Base-by-base conservation (phyloP, 2,888 invertebrate species). In the Dryobotodes eremita region DNA sequence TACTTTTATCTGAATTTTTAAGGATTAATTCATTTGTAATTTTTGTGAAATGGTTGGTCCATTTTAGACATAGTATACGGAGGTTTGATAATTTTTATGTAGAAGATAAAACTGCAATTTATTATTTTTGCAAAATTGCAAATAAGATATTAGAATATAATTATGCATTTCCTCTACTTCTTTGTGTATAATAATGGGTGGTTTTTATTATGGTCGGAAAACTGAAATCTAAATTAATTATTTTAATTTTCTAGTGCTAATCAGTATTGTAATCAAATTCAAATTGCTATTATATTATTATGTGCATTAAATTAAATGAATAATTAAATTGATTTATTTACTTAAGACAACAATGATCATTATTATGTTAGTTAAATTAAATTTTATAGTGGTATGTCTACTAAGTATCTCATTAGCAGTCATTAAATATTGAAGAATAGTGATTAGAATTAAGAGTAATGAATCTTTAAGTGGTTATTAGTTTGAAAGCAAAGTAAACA, bases 401-500 rank as follows among this genome's bases (percentile, higher is more conserved):
- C 26, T 64, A 64, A 6, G 1, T 66, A 82, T 48, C 36, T 31
- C 69, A 70, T 73, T 72, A 82, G 7, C 20, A 48, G 23, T 75
- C 13, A 69, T 73, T 72, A 48, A 59, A 53, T 68, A 68, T 42
- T 42, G 13, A 77, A 68, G 62, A 61, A 26, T 36, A 68, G 55
- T 72, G 36, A 65, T 76, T 36, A 70, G 26, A 72, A 71, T 36
- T 65, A 65, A 69, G 42, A 69, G 6, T 75, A 79, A 82, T 77
- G 31, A 73, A 31, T 59, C 26, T 42, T 15, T 57, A 50, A 69
- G 26, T 68, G 26, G 31, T 74, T 53, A 80, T 79, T 79, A 76
- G 36, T 69, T 61, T 70, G 64, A 79, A 46, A 77, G 46, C 23
- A 66, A 74, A 64, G 48, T 75, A 81, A 78, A 79, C 31, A 76